Conservation (phyloP, 2,113 vertebrate species). For the Nasalis larvatus region DNA sequence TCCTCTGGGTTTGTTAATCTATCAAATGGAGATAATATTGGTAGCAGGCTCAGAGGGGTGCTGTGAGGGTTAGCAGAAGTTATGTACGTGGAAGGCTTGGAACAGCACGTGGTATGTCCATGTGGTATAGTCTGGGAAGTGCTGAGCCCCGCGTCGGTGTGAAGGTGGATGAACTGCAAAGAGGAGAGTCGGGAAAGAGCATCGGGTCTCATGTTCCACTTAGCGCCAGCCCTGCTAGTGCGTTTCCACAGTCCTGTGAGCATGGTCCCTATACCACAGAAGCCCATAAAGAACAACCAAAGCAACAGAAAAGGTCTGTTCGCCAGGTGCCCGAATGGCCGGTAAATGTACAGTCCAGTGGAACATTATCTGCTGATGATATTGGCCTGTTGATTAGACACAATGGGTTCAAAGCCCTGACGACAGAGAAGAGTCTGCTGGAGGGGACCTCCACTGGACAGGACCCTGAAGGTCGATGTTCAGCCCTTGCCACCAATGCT, state of each 20-base stretch:
- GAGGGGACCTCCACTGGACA: not conserved
- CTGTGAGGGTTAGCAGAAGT: not conserved
- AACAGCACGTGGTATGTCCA: rapidly evolving
- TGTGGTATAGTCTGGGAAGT: rapidly evolving
- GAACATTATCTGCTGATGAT: not conserved
- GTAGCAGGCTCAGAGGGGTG: not conserved
- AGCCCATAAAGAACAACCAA: not conserved
- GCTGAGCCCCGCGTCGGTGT: rapidly evolving
- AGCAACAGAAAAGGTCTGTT: not conserved
- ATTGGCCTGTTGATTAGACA: no score
- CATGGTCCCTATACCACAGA: not conserved
- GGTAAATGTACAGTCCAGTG: rapidly evolving
- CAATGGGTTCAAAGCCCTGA: not conserved
- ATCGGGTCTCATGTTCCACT: not conserved
- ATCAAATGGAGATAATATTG: not conserved
- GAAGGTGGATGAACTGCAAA: not conserved
- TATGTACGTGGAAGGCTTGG: not conserved
- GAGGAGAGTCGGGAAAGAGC: not conserved
- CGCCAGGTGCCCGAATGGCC: not conserved
- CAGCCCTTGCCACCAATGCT: not conserved
- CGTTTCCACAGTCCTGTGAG: not conserved
- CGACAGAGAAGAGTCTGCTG: no score
- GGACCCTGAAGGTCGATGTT: not conserved
- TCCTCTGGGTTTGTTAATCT: not conserved
- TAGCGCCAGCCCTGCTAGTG: not conserved